Evolutionary conservation across 2,888 invertebrate species (phyloP).

Genomic region (Phasia obesa): DNA sequence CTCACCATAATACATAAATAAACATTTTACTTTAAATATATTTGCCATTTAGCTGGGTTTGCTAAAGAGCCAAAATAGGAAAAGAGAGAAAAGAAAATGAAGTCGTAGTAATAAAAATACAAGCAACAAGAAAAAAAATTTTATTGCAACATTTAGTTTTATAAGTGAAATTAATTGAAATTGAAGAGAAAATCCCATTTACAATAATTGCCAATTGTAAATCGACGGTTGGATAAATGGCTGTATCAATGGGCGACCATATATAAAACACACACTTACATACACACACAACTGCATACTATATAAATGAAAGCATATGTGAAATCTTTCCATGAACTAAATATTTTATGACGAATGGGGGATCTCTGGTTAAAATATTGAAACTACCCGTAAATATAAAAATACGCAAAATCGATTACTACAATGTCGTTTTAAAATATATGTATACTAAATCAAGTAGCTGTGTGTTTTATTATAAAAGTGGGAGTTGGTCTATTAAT

Average conservation of each 20-base stretch:
- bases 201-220: slow-evolving; percentile 66
- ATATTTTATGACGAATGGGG: slow-evolving; percentile 3
- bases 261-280: background rate
- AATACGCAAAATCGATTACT: slow-evolving; percentile 36
- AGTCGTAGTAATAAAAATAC: background rate
- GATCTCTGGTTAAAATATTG: slow-evolving; percentile 8
- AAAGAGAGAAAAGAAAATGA: background rate
- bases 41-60: background rate
- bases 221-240: slow-evolving; percentile 25
- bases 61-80: background rate
- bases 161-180: slow-evolving; percentile 69
- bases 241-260: slow-evolving; percentile 6
- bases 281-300: background rate
- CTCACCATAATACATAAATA: background rate
- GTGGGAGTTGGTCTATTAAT: too few species aligned
- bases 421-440: slow-evolving; percentile 30
- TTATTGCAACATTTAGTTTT: slow-evolving; percentile 57
- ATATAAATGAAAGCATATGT: background rate
- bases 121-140: slow-evolving; percentile 12
- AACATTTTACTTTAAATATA: background rate
- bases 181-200: slow-evolving; percentile 69
- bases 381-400: slow-evolving; percentile 11
- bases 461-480: background rate
- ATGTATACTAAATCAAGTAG: background rate
- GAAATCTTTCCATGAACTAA: slow-evolving; percentile 11